phyloP scores from a whole-genome alignment of 2,797 vertebrate species.

The Girardinus metallicus region DNA sequence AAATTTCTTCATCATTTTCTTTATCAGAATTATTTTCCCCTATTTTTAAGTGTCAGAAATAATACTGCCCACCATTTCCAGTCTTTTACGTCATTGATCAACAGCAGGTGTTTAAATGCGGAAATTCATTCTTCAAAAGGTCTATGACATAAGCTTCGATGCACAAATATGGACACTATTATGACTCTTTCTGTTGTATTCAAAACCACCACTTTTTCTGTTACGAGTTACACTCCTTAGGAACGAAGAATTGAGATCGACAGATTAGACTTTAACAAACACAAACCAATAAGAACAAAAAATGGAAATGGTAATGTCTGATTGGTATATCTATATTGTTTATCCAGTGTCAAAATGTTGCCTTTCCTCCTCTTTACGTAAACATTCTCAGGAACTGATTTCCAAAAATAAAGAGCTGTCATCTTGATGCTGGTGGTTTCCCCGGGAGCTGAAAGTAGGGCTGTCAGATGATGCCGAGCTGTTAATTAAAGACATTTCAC shows the following conservation, averaged over 20 bases:
- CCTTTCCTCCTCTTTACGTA: not conserved
- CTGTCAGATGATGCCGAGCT: conserved; percentile 58
- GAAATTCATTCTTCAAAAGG: not conserved
- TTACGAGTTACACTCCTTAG: not conserved
- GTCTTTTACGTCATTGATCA: not conserved
- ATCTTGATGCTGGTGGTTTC: conserved; percentile 48
- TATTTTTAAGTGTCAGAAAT: not conserved
- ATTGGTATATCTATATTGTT: not conserved
- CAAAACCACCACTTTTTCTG: not conserved
- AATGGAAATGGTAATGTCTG: not conserved
- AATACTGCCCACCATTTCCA: not conserved
- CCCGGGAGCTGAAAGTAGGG: conserved; percentile 67
- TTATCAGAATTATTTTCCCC: not conserved
- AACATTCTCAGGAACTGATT: conserved; percentile 34
- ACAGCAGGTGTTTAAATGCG: not conserved
- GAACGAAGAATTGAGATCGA: not conserved
- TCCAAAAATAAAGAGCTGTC: conserved; percentile 56
- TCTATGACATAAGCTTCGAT: not conserved
- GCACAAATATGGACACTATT: not conserved
- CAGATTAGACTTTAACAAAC: not conserved
- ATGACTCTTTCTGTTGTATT: not conserved
- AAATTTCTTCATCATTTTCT: not conserved
- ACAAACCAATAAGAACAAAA: not conserved
- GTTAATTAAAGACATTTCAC: conserved; percentile 63
- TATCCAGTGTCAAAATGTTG: not conserved